These are phyloP conservation scores for Spongia lamella DNA, from an alignment of 37 sponge, comb jelly and placozoan species.

Conservation along the genomic window DNA sequence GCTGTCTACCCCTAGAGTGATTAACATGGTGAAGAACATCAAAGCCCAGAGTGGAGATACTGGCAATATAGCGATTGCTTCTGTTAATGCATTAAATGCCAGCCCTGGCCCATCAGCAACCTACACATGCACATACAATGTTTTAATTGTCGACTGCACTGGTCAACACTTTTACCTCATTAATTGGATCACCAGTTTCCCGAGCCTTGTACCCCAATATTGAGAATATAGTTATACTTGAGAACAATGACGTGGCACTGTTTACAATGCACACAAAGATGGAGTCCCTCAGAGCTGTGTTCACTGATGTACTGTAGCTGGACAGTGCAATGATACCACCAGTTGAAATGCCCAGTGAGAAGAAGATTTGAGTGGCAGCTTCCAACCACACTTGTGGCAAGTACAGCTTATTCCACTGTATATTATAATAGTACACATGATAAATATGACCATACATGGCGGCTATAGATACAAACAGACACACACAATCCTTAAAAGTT, in stretches of 20 bases:
- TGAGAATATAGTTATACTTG: slow-evolving; percentile 86
- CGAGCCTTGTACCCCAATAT: slow-evolving; percentile 82
- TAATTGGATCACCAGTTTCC: slow-evolving; percentile 14
- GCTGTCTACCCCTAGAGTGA: slow-evolving; percentile 87
- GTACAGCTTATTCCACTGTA: slow-evolving; percentile 35
- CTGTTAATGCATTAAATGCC: slow-evolving; percentile 86
- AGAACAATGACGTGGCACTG: slow-evolving; percentile 84
- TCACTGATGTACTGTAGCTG: slow-evolving; percentile 78
- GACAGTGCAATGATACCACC: slow-evolving; percentile 90
- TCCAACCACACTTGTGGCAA: slow-evolving; percentile 88
- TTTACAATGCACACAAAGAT: slow-evolving; percentile 81
- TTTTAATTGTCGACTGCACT: neutral
- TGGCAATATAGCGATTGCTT: slow-evolving; percentile 77
- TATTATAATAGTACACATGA: too few species aligned
- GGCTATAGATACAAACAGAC: too few species aligned
- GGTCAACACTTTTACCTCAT: slow-evolving; percentile 37
- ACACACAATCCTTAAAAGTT: too few species aligned
- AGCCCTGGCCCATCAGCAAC: slow-evolving; percentile 87
- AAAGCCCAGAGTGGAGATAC: slow-evolving; percentile 89
- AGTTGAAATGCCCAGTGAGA: slow-evolving; percentile 84
- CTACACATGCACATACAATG: slow-evolving; percentile 8
- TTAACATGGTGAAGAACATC: slow-evolving; percentile 94
- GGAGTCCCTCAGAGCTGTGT: slow-evolving; percentile 69
- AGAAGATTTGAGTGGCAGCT: slow-evolving; percentile 97
- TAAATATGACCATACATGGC: too few species aligned